A percentile compares a stretch with the other conserved stretches of the same genome.
Conservation (phyloP, 2,113 vertebrate genomes). For the Patagioenas fasciata region DNA sequence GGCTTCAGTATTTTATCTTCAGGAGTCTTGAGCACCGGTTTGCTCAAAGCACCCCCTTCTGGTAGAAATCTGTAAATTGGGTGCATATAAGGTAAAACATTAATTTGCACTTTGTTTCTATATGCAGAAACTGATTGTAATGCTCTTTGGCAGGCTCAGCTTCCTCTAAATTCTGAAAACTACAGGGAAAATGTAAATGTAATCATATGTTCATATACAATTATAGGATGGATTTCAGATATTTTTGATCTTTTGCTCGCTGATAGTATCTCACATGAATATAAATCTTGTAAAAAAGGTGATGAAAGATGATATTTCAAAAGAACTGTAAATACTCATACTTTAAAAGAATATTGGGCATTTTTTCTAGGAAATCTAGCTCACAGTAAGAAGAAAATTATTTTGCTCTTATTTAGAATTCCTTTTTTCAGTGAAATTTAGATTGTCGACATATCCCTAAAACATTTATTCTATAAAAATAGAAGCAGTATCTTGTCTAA, state of each 20-base stretch:
- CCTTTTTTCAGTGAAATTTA: background rate
- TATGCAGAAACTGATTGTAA: background rate
- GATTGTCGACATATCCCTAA: background rate
- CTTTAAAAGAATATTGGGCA: background rate
- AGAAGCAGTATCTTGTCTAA: background rate
- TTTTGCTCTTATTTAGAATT: background rate
- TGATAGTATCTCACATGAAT: background rate
- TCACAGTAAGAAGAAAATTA: background rate
- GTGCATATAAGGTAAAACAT: background rate
- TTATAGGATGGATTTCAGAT: background rate
- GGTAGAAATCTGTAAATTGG: background rate
- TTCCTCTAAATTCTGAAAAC: background rate
- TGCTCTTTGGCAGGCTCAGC: background rate
- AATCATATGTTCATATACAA: background rate
- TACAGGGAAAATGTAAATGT: background rate
- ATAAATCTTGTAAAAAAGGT: background rate
- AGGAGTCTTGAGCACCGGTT: background rate
- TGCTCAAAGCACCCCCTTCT: conserved; percentile 43
- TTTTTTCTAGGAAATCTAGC: background rate
- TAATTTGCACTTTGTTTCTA: background rate
- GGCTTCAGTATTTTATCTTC: background rate
- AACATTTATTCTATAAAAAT: background rate
- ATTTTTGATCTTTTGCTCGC: background rate
- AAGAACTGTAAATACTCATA: background rate
- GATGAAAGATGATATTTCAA: background rate